A percentile compares a stretch with the other conserved stretches of the same genome.
Conservation (phyloP, 1,140 invertebrate species). For the Orius insidiosus region DNA sequence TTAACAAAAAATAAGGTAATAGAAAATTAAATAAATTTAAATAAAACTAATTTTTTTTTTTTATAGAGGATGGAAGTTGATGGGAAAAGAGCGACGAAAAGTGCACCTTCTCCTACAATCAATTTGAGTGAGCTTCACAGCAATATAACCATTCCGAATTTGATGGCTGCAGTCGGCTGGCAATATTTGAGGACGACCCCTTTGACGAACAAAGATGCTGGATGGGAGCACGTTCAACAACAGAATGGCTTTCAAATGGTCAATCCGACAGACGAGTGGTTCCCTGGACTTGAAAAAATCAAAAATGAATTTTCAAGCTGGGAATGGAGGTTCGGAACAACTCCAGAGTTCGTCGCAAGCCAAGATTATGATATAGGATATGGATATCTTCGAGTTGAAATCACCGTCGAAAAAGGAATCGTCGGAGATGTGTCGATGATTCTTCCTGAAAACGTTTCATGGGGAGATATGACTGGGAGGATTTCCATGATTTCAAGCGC, state of each 20-base stretch:
- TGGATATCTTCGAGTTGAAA: constrained; percentile 11
- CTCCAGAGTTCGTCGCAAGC: constrained; percentile 59
- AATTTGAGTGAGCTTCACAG: constrained; percentile 47
- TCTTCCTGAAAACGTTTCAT: constrained; percentile 17
- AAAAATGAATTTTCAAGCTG: constrained; percentile 51
- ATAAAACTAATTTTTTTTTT: too few relatives aligned
- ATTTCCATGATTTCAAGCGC: constrained; percentile 4
- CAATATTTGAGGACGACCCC: constrained; percentile 59
- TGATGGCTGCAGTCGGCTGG: constrained; percentile 58
- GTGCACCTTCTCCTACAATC: constrained; percentile 56
- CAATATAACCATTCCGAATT: constrained; percentile 42
- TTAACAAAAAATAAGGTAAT: constrained; percentile 47
- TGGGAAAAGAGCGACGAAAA: constrained; percentile 44
- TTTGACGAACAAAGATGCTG: constrained; percentile 45
- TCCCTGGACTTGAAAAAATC: constrained; percentile 48
- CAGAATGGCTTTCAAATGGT: constrained; percentile 65
- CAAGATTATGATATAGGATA: constrained; percentile 8
- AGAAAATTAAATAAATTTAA: too few relatives aligned
- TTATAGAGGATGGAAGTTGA: constrained; percentile 35
- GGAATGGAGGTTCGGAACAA: constrained; percentile 79
- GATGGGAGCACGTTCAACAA: constrained; percentile 40
- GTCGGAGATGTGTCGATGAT: constrained; percentile 19
- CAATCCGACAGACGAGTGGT: constrained; percentile 74
- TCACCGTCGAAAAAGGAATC: constrained; percentile 20
- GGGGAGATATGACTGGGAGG: constrained; percentile 6